Evolutionary conservation across 1,140 invertebrate genomes (phyloP).

Genomic region (Tyrophagus putrescentiae): DNA sequence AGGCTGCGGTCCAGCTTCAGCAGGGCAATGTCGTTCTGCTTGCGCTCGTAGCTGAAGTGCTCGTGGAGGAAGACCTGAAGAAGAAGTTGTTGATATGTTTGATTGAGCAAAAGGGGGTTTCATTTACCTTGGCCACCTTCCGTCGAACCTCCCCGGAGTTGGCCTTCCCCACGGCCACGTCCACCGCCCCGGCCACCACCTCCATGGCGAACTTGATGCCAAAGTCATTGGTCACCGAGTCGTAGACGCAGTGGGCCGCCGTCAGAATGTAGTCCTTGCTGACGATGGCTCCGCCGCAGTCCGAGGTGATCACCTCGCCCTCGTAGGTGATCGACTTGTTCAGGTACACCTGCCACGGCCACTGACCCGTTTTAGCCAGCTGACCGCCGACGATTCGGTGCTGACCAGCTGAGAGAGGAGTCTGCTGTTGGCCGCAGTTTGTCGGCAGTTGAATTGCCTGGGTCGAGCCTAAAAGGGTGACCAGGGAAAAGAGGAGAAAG

Average conservation of each 20-base stretch:
- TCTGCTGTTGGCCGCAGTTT: background rate
- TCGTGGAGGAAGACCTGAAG: slow-evolving; percentile 2
- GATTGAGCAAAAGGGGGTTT: too few relatives aligned
- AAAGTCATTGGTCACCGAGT: background rate
- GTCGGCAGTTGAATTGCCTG: background rate
- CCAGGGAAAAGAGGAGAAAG: too few relatives aligned
- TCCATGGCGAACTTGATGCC: background rate
- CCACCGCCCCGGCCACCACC: background rate
- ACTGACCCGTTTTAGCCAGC: background rate
- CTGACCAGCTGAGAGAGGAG: too few relatives aligned
- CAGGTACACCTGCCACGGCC: slow-evolving; percentile 4
- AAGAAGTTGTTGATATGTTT: background rate
- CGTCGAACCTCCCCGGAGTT: background rate
- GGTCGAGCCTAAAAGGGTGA: too few relatives aligned
- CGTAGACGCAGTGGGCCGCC: background rate
- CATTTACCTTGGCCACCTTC: background rate
- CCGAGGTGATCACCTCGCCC: background rate
- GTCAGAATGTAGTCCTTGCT: slow-evolving; percentile 7
- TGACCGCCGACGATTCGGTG: slow-evolving; percentile 1
- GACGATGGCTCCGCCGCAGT: background rate
- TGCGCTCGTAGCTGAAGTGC: background rate
- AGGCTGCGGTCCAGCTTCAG: background rate
- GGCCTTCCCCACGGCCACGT: background rate
- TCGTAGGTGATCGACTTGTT: background rate
- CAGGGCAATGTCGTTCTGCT: slow-evolving; percentile 6